Conservation (phyloP, 1,140 invertebrate species). For the Leptinotarsa texana region DNA sequence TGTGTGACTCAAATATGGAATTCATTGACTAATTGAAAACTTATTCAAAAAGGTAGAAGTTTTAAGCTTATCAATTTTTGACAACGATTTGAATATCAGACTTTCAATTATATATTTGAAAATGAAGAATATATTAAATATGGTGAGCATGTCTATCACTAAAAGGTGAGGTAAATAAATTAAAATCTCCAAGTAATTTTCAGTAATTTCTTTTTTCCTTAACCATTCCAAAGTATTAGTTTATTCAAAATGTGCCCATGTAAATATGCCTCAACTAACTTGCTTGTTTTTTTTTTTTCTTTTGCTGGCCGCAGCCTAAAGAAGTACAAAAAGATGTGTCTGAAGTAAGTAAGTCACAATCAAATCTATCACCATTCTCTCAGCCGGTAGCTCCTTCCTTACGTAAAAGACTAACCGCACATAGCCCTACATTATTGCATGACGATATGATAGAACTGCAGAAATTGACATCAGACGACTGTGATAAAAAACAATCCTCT, state of each 20-base stretch:
- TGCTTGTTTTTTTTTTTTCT: slow-evolving; percentile 39
- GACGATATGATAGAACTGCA: slow-evolving; percentile 37
- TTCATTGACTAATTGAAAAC: not conserved
- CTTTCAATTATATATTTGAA: too few relatives aligned
- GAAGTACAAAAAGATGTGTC: slow-evolving; percentile 57
- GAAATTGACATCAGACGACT: slow-evolving; percentile 29
- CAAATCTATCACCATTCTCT: slow-evolving; percentile 35
- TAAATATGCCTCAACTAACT: slow-evolving; percentile 32
- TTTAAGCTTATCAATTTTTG: too few relatives aligned
- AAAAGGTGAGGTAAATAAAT: too few relatives aligned
- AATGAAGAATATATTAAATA: too few relatives aligned
- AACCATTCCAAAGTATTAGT: not conserved
- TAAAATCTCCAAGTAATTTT: too few relatives aligned
- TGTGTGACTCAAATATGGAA: not conserved
- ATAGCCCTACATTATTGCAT: slow-evolving; percentile 27
- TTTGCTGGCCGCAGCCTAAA: slow-evolving; percentile 57
- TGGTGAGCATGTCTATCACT: too few relatives aligned
- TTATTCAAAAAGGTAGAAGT: not conserved
- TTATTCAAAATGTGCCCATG: not conserved
- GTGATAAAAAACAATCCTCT: slow-evolving; percentile 16
- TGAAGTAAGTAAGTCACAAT: slow-evolving; percentile 60
- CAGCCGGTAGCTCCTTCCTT: slow-evolving; percentile 38
- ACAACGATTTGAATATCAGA: too few relatives aligned
- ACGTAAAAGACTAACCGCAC: slow-evolving; percentile 43
- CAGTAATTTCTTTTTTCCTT: not conserved